Conservation (phyloP, 2,113 vertebrate genomes). For the Gymnorhina tibicen region DNA sequence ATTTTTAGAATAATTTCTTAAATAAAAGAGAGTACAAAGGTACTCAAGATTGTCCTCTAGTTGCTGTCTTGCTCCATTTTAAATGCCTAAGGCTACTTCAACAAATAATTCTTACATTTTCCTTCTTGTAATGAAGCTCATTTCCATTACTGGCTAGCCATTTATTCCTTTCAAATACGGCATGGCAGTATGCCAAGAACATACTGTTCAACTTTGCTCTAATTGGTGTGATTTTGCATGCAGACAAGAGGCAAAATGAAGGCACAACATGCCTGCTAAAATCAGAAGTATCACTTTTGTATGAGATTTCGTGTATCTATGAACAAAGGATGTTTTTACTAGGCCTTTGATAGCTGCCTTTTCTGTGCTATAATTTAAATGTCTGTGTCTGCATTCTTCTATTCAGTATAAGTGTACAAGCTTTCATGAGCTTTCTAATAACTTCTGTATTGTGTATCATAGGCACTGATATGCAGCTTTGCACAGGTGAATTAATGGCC, state of each 20-base stretch:
- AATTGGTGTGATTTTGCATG: constrained; percentile 42
- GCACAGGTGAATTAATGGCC: background rate
- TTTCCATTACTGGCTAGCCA: background rate
- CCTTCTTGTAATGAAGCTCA: background rate
- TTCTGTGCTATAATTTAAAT: background rate
- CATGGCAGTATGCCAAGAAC: constrained; percentile 9
- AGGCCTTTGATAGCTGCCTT: constrained; percentile 11
- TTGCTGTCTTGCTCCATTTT: constrained; percentile 15
- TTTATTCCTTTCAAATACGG: constrained; percentile 22
- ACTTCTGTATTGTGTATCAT: background rate
- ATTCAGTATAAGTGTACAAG: background rate
- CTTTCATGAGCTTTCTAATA: background rate
- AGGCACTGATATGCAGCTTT: background rate
- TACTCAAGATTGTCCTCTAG: background rate
- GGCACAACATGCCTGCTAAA: constrained; percentile 11
- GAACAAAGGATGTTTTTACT: background rate
- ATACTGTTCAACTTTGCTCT: constrained; percentile 26
- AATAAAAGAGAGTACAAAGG: background rate
- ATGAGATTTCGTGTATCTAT: background rate
- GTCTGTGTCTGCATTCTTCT: background rate
- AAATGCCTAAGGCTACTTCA: background rate
- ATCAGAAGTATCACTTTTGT: background rate
- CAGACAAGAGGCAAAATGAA: constrained; percentile 33
- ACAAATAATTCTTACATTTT: constrained; percentile 27
- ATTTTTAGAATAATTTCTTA: background rate